phyloP scores from a whole-genome alignment of 2,888 invertebrate species.

The Pheosia tremula region DNA sequence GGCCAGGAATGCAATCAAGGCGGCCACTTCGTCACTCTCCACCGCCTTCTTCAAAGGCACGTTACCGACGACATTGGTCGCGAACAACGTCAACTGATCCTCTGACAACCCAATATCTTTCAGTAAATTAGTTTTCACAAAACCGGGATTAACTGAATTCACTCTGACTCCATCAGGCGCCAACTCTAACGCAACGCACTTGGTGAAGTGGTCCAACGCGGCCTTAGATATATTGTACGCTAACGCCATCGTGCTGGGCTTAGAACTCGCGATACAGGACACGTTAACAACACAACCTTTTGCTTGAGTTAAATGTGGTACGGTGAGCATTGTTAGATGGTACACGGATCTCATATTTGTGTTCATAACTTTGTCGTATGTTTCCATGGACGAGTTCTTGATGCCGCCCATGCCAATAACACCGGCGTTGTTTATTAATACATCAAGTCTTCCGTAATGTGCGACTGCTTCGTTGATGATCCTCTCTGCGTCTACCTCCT shows the following conservation, averaged over 20 bases:
- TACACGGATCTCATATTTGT: slow-evolving; percentile 93
- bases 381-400: slow-evolving; percentile 91
- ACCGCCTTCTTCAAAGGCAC: slow-evolving; percentile 95
- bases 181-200: slow-evolving; percentile 94
- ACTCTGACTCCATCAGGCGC: slow-evolving; percentile 92
- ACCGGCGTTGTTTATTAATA: slow-evolving; percentile 95
- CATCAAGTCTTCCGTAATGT: slow-evolving; percentile 89
- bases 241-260: slow-evolving; percentile 88
- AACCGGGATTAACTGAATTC: slow-evolving; percentile 98
- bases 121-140: slow-evolving; percentile 93
- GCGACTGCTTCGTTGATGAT: slow-evolving; percentile 88
- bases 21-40: slow-evolving; percentile 92
- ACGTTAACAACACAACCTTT: slow-evolving; percentile 96
- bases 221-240: slow-evolving; percentile 96
- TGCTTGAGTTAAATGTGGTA: slow-evolving; percentile 90
- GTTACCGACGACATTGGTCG: slow-evolving; percentile 86
- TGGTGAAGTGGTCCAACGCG: slow-evolving; percentile 96
- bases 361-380: slow-evolving; percentile 94
- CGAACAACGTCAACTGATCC: slow-evolving; percentile 91
- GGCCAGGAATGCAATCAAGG: slow-evolving; percentile 94
- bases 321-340: slow-evolving; percentile 91
- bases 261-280: slow-evolving; percentile 92
- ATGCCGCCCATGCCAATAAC: slow-evolving; percentile 90
- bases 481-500: slow-evolving; percentile 86
- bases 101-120: slow-evolving; percentile 84